Evolutionary conservation across 2,797 vertebrate species (phyloP).

Genomic region (Brachyrhaphis roseni): DNA sequence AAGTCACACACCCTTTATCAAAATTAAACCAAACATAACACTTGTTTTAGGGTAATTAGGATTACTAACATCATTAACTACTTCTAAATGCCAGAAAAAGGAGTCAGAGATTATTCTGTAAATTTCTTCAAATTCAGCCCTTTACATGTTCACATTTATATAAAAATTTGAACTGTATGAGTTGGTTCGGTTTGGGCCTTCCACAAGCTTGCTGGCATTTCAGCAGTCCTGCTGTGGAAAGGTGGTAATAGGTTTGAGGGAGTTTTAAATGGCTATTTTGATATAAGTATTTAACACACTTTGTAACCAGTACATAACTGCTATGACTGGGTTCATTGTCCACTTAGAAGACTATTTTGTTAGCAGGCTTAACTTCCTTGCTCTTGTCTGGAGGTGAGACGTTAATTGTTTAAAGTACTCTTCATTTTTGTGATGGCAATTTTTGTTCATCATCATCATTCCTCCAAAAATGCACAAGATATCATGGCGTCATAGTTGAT

Average conservation of each 20-base stretch:
- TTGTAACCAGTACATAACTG: neutral
- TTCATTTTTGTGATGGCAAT: neutral
- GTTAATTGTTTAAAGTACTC: neutral
- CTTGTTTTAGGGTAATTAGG: neutral
- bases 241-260: neutral
- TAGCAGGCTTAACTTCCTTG: neutral
- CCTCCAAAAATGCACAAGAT: neutral
- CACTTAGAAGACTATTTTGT: neutral
- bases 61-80: neutral
- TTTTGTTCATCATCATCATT: neutral
- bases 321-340: neutral
- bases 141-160: neutral
- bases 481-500: neutral
- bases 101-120: neutral
- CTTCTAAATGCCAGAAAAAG: neutral
- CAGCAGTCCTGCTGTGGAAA: neutral
- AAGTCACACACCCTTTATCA: neutral
- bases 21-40: neutral
- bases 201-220: neutral
- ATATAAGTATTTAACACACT: neutral
- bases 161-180: neutral
- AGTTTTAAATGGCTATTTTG: neutral
- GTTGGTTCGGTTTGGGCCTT: no score
- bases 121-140: neutral
- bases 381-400: neutral